Evolutionary conservation across 2,113 vertebrate species (phyloP), one percentile per base, ranked within the genome.

Genomic region (Pithys albifrons): DNA sequence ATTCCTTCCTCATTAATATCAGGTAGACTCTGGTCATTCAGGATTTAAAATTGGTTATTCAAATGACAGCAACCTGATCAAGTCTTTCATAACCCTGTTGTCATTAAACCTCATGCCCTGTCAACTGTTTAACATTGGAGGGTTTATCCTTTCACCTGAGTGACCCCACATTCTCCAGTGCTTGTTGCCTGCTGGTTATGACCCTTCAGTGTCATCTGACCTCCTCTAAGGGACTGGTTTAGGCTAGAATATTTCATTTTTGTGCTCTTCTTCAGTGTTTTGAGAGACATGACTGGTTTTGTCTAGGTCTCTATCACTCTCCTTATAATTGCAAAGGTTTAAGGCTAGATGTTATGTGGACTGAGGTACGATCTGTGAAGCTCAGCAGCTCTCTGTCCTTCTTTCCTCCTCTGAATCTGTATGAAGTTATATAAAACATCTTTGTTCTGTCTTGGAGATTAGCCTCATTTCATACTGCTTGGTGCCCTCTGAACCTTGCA

Each of bases 361-460:
- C 64, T 55, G 39, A 76, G 46, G 46, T 61, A 39, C 24, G 11
- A n/a, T 16, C 46, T 33, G 25, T 79, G 78, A 88, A 85, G 33
- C 46, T 61, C 23, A 10, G 46, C n/a, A 79, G 16, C 64, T 76
- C 45, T 70, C 78, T 43, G 8, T 76, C 55, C 43, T 88, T 85
- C 52, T 24, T 72, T 77, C 14, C n/a, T 85, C 41, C 58, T 83
- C 55, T 12, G 12, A 54, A 75, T 89, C 39, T 72, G 20, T 51
- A 35, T 62, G 28, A 87, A 85, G n/a, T 79, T 75, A 71, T 9
- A 90, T 54, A 90, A 94, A 95, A 70, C 74, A 39, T 72, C 58
- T 95, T 94, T 96, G 33, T 90, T 87, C 88, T 54, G 31, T 79
- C 85, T 85, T 74, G 74, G 67, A 91, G 85, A 88, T 93, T 76